Base-by-base conservation (phyloP, 1,140 invertebrate genomes). In the Drosophila setifemur region DNA sequence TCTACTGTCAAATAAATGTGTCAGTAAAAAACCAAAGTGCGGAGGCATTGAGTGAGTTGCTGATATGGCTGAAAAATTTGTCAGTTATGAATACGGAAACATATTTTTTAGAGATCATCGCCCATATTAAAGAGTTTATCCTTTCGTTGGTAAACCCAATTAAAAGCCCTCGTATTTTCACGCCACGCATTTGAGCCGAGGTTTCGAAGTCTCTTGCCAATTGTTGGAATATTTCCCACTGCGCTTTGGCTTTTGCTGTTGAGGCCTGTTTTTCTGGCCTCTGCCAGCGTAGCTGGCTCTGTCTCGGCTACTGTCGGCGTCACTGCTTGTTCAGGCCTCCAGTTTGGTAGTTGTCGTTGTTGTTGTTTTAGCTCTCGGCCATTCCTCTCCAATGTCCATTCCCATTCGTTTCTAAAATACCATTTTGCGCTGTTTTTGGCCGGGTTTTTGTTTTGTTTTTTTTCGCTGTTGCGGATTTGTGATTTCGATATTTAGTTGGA, bases 401-500 rank as follows among this genome's bases (percentile, higher is more conserved):
- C 37, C 44, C 61, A 61, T 64, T 76, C 73, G 73, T 47, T 76
- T 76, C 61, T 74, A 74, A 74, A 74, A 49, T 53, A 76, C 66
- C 76, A 58, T 68, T 64, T 66, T 55, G 37, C 35, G 70, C 58
- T 45, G 76, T 48, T 77, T 40, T 64, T 67, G 57, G 44, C 40
- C 52, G 16, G 66, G 26, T 55, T 61, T 61, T 49, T 70, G 16
- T 11, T 70, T 14, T 52, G 58, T 55, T 53, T 61, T 60, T 63
- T 74, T 64, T 50, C 48, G 71, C 55, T 68, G 61, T 83, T 82
- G 78, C 70, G 78, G 78, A 83, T 83, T 83, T 85, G 79, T 85
- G 79, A 78, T 83, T 83, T 85, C 79, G 78, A 85, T 83, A 85
- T 83, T 85, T 83, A 83, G 77, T 82, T 83, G 78, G 75, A 67